Percentiles rank a stretch among this genome's conserved stretches.
Evolutionary conservation across 1,140 invertebrate genomes (phyloP).

Genomic region (Chironomus striatipennis): DNA sequence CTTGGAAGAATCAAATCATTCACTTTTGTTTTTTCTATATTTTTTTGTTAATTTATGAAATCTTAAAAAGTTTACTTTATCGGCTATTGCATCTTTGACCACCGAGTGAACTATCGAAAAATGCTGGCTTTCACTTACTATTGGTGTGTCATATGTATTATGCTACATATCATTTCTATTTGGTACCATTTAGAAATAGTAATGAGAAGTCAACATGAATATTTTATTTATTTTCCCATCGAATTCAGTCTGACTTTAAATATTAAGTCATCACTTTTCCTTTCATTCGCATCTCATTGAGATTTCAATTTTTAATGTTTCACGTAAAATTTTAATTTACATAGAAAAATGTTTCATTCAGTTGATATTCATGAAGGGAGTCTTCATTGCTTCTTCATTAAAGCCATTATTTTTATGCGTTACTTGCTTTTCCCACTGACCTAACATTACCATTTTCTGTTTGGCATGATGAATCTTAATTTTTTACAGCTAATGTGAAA

Average conservation of each 20-base stretch:
- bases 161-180: no score
- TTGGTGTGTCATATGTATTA: no score
- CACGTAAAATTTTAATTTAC: background rate
- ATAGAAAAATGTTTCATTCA: background rate
- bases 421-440: background rate
- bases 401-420: background rate
- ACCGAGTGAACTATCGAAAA: no score
- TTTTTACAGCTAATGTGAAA: no score
- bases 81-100: no score
- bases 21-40: no score
- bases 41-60: no score
- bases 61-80: no score
- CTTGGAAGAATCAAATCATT: no score
- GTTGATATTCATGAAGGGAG: no score
- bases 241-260: background rate
- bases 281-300: constrained; percentile 12
- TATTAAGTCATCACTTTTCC: constrained; percentile 13
- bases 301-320: background rate
- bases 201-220: background rate
- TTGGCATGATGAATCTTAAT: background rate
- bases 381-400: background rate
- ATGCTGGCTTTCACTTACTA: no score
- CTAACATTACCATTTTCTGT: background rate
- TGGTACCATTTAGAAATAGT: background rate
- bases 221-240: background rate